phyloP scores from a whole-genome alignment of 2,797 vertebrate species.

The Rhyacichthys aspro region DNA sequence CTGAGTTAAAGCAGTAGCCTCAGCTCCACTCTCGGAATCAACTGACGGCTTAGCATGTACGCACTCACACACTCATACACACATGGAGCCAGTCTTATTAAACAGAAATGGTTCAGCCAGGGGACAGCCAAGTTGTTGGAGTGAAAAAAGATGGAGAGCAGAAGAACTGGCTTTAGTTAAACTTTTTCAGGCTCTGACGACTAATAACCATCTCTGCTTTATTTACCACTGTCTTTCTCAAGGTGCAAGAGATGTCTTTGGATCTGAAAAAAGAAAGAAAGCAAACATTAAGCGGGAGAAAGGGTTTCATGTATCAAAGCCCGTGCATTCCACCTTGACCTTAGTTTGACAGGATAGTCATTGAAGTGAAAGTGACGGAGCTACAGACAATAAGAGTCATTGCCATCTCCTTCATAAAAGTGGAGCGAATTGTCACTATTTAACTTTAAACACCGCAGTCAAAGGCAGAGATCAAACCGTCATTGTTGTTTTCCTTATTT shows the following conservation, averaged over 20 bases:
- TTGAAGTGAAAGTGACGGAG: slow-evolving; percentile 7
- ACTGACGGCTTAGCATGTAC: slow-evolving; percentile 60
- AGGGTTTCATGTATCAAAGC: slow-evolving; percentile 11
- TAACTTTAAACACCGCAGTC: slow-evolving; percentile 10
- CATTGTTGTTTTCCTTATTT: background rate
- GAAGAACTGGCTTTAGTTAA: slow-evolving; percentile 54
- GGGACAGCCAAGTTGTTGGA: slow-evolving; percentile 61
- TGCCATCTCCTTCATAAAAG: slow-evolving; percentile 6
- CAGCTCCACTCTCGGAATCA: slow-evolving; percentile 51
- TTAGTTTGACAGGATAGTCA: slow-evolving; percentile 4
- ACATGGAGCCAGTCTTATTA: slow-evolving; percentile 44
- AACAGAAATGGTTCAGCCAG: slow-evolving; percentile 67
- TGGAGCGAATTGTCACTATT: slow-evolving; percentile 8
- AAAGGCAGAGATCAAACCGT: slow-evolving; percentile 18
- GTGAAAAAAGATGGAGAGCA: slow-evolving; percentile 38
- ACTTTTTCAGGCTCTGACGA: slow-evolving; percentile 47
- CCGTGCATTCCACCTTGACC: slow-evolving; percentile 2
- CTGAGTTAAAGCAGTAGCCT: slow-evolving; percentile 49
- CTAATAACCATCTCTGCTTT: slow-evolving; percentile 54
- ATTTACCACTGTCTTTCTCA: slow-evolving; percentile 38
- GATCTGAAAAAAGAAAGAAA: slow-evolving; percentile 29
- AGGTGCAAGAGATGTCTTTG: slow-evolving; percentile 45
- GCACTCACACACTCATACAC: slow-evolving; percentile 24
- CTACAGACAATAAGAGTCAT: slow-evolving; percentile 7
- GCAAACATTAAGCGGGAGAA: slow-evolving; percentile 7